phyloP scores from a whole-genome alignment of 2,113 vertebrate species.

The Edolisoma coerulescens region DNA sequence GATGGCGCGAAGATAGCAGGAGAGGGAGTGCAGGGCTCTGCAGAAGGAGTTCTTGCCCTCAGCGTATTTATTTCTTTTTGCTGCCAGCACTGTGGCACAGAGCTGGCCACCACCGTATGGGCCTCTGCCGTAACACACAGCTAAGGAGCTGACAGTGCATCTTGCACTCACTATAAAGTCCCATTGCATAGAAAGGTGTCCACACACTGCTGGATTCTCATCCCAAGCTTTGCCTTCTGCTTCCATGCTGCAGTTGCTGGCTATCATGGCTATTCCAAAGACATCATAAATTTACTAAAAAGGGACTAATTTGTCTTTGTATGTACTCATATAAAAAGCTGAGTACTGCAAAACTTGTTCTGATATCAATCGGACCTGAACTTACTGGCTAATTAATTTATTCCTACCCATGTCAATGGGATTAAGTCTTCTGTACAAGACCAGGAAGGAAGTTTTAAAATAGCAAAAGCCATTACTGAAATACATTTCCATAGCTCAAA shows the following conservation, averaged over 20 bases:
- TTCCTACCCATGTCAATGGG: neutral
- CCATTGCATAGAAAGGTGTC: neutral
- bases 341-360: neutral
- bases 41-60: neutral
- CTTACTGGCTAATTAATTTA: neutral
- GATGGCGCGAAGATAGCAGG: accelerated
- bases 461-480: neutral
- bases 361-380: neutral
- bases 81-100: neutral
- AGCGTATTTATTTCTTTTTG: neutral
- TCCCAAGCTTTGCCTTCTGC: neutral
- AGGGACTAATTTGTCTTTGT: neutral
- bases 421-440: neutral
- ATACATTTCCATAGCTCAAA: neutral
- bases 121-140: no score
- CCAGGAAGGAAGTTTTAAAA: neutral
- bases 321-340: neutral
- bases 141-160: neutral
- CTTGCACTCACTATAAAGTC: neutral
- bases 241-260: neutral
- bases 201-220: neutral
- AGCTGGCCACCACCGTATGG: neutral
- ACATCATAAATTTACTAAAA: neutral
- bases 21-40: neutral
- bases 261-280: neutral